phyloP scores from a whole-genome alignment of 2,113 vertebrate species.

The Pluvianellus socialis region DNA sequence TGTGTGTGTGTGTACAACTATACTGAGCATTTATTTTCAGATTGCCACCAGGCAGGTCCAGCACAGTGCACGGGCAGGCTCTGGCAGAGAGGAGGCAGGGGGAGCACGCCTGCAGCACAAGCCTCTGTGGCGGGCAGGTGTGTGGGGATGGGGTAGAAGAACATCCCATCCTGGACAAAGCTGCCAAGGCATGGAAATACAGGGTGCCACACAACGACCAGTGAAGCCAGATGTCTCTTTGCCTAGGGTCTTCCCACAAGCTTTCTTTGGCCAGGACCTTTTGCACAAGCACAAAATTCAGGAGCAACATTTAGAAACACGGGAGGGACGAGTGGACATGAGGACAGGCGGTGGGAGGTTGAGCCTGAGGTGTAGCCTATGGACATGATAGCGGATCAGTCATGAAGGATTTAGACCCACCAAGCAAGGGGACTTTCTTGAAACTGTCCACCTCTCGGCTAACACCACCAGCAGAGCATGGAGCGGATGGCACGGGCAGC shows the following conservation, averaged over 20 bases:
- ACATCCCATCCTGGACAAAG: background rate
- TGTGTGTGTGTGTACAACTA: background rate
- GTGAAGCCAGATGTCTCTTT: background rate
- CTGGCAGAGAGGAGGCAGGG: background rate
- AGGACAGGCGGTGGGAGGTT: background rate
- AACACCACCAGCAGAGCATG: background rate
- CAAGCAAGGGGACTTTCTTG: background rate
- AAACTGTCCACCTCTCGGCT: background rate
- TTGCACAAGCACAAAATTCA: background rate
- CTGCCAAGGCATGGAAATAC: background rate
- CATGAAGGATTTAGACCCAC: background rate
- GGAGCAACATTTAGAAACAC: background rate
- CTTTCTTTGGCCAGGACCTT: background rate
- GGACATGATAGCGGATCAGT: background rate
- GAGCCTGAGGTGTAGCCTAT: background rate
- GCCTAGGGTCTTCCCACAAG: background rate
- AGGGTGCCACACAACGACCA: accelerated
- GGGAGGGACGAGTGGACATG: background rate
- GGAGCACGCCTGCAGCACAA: background rate
- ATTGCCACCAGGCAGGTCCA: background rate
- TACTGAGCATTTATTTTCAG: background rate
- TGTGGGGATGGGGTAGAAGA: background rate
- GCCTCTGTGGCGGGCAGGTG: too few relatives aligned
- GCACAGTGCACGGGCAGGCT: too few relatives aligned
- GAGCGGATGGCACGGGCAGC: background rate